Base-by-base conservation (phyloP, 2,888 invertebrate genomes). In the Scelioninae gen. 1 region DNA sequence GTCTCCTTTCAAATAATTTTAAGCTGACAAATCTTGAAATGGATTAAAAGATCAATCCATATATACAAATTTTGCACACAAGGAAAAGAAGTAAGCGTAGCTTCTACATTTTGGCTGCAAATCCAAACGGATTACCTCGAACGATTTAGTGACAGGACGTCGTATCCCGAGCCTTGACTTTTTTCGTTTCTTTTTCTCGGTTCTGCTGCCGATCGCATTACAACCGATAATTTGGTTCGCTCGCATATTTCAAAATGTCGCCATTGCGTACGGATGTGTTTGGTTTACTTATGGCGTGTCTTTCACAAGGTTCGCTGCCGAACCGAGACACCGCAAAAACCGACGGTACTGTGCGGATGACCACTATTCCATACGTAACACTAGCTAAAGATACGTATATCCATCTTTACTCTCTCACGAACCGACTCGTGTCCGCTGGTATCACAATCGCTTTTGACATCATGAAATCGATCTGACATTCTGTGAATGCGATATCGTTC, bases 211-310 rank as follows among this genome's bases (percentile, higher is more conserved):
- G 83, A 79, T 83, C 83, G 83, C 83, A 83, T 83, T 83, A 83
- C 83, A 78, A 79, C 83, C 75, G 78, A 78, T 83, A 78, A 79
- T 83, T 78, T 83, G 75, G 74, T 75, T 77, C 77, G 82, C 82
- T 77, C 58, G 75, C 71, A 75, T 79, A 79, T 79, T 71, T 75
- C 83, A 76, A 83, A 83, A 79, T 71, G 79, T 83, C 75, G 78
- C 74, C 77, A 75, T 81, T 75, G 62, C 49, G 47, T 55, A 68
- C 34, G 34, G 68, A 53, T 62, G 69, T 69, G 47, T 75, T 79
- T 62, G 72, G 58, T 71, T 76, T 76, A 56, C 81, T 76, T 76
- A 45, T 53, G 66, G 51, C 68, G 47, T 43, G 65, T 68, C 60
- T 74, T 56, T 47, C 74, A 55, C 68, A 53, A 45, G 60, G 51